Conservation (phyloP, 2,113 vertebrate species). For the Hepsetus odoe region DNA sequence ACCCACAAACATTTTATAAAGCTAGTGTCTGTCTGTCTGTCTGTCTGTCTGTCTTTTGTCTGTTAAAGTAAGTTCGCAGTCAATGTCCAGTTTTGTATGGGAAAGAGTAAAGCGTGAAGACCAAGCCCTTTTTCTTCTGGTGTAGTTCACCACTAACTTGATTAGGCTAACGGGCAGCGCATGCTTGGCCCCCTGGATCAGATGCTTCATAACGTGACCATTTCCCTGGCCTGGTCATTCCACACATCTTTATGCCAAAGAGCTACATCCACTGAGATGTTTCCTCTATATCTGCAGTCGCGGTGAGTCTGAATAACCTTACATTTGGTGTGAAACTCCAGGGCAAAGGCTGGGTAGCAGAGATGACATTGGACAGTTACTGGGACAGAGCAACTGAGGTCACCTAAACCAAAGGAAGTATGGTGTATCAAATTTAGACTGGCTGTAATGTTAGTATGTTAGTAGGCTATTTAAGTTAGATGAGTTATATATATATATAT, state of each 20-base stretch:
- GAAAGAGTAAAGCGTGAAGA: slow-evolving; percentile 43
- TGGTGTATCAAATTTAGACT: too few species aligned
- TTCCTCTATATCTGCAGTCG: slow-evolving; percentile 76
- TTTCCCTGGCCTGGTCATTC: slow-evolving; percentile 47
- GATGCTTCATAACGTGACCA: slow-evolving; percentile 74
- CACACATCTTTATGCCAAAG: slow-evolving; percentile 53
- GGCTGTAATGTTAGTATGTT: too few species aligned
- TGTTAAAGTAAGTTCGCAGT: slow-evolving; percentile 3
- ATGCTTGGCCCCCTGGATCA: slow-evolving; percentile 69
- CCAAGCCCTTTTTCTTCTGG: slow-evolving; percentile 41
- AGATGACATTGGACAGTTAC: background rate
- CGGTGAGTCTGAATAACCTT: slow-evolving; percentile 68
- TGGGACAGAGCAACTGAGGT: background rate
- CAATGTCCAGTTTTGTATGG: slow-evolving; percentile 46
- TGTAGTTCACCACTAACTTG: slow-evolving; percentile 65
- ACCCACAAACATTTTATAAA: background rate
- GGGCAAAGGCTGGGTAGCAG: background rate
- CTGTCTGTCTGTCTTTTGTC: background rate
- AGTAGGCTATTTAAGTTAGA: too few species aligned
- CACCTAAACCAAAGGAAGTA: too few species aligned
- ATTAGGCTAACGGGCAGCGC: slow-evolving; percentile 75
- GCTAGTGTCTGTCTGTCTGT: background rate
- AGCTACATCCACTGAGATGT: slow-evolving; percentile 68
- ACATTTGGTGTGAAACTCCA: background rate
- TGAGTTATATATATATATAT: too few species aligned